Conservation (phyloP, 2,888 invertebrate species). For the Amphipoea oculea region DNA sequence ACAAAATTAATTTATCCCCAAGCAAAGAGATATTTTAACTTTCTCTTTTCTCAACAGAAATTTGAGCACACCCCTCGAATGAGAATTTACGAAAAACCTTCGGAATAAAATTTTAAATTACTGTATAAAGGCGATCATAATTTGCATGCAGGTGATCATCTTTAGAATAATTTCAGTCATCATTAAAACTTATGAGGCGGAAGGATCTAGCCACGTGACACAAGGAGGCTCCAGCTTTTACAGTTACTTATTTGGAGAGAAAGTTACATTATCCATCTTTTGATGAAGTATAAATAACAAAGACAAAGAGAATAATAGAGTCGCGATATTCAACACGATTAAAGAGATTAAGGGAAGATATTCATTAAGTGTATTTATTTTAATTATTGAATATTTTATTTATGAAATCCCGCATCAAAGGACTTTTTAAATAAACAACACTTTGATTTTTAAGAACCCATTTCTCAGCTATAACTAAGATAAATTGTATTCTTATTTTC, state of each 20-base stretch:
- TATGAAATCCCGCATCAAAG: slow-evolving; percentile 1
- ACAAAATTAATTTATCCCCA: slow-evolving; percentile 77
- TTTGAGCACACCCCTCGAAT: slow-evolving; percentile 70
- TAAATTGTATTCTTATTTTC: slow-evolving; percentile 74
- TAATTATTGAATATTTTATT: slow-evolving; percentile 26
- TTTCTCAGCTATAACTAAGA: slow-evolving; percentile 69
- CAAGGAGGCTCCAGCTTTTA: slow-evolving; percentile 29
- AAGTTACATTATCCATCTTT: slow-evolving; percentile 44
- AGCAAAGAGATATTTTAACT: slow-evolving; percentile 76
- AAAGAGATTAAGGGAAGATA: slow-evolving; percentile 14
- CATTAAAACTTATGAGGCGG: slow-evolving; percentile 77
- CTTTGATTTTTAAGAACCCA: slow-evolving; percentile 65
- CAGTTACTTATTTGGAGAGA: slow-evolving; percentile 26
- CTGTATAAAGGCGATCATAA: slow-evolving; percentile 68
- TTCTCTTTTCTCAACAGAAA: slow-evolving; percentile 67
- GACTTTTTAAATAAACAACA: slow-evolving; percentile 27
- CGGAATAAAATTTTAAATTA: slow-evolving; percentile 68
- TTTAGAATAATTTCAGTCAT: slow-evolving; percentile 72
- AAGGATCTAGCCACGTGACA: slow-evolving; percentile 52
- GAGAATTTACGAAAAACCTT: slow-evolving; percentile 69
- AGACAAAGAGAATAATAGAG: slow-evolving; percentile 44
- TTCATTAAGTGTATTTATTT: slow-evolving; percentile 25
- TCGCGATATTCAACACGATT: slow-evolving; percentile 20
- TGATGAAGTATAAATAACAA: slow-evolving; percentile 41
- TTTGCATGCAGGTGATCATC: slow-evolving; percentile 77